Percentiles rank a stretch among this genome's conserved stretches.
These are phyloP conservation scores for Cyphomyrmex costatus DNA, from an alignment of 1,140 invertebrate genomes.

Conservation along the genomic window DNA sequence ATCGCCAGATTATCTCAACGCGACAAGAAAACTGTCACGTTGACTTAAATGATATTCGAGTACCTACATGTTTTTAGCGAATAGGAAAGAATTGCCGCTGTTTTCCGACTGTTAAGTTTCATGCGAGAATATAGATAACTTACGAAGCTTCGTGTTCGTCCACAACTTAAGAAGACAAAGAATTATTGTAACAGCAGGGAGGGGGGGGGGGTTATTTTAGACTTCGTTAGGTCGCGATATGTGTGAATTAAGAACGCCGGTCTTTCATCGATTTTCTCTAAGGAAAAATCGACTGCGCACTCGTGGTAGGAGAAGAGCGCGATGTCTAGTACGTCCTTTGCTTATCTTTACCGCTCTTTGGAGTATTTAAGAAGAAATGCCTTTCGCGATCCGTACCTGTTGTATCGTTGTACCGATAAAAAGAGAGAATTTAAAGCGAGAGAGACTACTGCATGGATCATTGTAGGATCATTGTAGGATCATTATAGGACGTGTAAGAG, in stretches of 20 bases:
- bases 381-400: slow-evolving; percentile 71
- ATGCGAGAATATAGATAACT: slow-evolving; percentile 22
- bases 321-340: slow-evolving; percentile 6
- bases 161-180: not conserved
- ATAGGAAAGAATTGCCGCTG: not conserved
- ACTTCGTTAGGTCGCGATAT: not conserved
- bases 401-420: slow-evolving; percentile 53
- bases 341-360: slow-evolving; percentile 54
- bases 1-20: not conserved
- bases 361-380: slow-evolving; percentile 77
- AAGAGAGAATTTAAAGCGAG: slow-evolving; percentile 65
- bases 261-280: slow-evolving; percentile 29
- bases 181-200: not conserved
- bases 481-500: slow-evolving; percentile 25
- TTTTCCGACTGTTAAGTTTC: not conserved
- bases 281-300: not conserved
- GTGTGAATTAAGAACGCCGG: slow-evolving; percentile 2
- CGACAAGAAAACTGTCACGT: not conserved
- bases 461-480: slow-evolving; percentile 42
- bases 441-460: slow-evolving; percentile 5
- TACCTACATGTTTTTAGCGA: not conserved
- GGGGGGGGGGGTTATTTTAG: not conserved
- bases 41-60: not conserved
- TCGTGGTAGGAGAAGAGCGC: slow-evolving; percentile 6
- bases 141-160: slow-evolving; percentile 15